phyloP scores from a whole-genome alignment of 1,140 invertebrate species.

The Hermetia illucens region DNA sequence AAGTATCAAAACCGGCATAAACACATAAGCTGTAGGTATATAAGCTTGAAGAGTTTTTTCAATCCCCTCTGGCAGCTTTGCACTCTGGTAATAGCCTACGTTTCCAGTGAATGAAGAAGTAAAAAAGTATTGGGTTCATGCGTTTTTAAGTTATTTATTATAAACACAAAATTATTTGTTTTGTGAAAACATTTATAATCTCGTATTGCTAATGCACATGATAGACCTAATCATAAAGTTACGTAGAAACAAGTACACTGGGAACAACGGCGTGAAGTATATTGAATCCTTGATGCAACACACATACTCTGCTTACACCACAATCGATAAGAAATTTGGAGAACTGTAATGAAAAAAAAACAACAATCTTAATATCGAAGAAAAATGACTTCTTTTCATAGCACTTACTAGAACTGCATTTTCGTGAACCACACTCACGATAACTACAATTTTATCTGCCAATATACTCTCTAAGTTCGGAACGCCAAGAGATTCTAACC shows the following conservation, averaged over 20 bases:
- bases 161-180: too few species aligned
- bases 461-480: constrained; percentile 42
- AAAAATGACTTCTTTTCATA: constrained; percentile 3
- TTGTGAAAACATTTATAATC: too few species aligned
- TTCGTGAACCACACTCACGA: constrained; percentile 63
- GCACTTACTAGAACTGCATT: constrained; percentile 53
- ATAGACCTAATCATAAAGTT: too few species aligned
- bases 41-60: too few species aligned
- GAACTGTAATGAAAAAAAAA: constrained; percentile 42
- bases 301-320: constrained; percentile 47
- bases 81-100: too few species aligned
- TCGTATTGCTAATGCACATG: too few species aligned
- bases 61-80: too few species aligned
- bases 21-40: too few species aligned
- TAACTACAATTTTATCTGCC: constrained; percentile 51
- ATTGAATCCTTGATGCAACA: constrained; percentile 56
- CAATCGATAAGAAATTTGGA: constrained; percentile 54
- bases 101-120: too few species aligned
- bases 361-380: constrained; percentile 9
- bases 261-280: constrained; percentile 46
- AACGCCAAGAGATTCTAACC: constrained; percentile 43
- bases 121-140: too few species aligned
- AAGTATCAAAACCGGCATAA: too few species aligned
- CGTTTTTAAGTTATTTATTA: too few species aligned
- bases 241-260: constrained; percentile 35